These are phyloP conservation scores for Drosophila burlai DNA, from an alignment of 1,140 invertebrate species.

Conservation along the genomic window DNA sequence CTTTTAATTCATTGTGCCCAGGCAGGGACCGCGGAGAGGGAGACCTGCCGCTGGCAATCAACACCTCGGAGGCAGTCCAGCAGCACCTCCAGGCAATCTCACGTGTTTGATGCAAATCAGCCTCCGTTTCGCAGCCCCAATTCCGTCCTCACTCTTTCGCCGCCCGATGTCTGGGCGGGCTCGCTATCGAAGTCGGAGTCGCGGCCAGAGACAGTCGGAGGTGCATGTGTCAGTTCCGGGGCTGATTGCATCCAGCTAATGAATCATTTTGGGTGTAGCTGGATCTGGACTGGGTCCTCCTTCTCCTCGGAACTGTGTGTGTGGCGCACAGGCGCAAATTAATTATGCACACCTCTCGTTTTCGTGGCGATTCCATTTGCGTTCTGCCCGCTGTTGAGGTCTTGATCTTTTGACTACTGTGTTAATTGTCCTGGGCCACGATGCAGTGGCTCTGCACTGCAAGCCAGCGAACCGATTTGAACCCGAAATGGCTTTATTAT, in stretches of 20 bases:
- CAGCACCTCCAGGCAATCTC: conserved; percentile 44
- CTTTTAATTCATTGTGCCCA: conserved; percentile 73
- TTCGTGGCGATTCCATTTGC: conserved; percentile 43
- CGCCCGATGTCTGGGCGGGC: conserved; percentile 42
- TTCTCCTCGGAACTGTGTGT: conserved; percentile 28
- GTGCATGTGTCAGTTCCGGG: conserved; percentile 74
- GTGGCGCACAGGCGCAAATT: conserved; percentile 67
- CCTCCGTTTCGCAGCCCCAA: conserved; percentile 13
- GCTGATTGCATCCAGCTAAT: conserved; percentile 77
- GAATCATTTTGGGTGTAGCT: conserved; percentile 69
- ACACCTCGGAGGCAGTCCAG: conserved; percentile 55
- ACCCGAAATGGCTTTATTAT: conserved; percentile 82
- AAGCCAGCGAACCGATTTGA: conserved; percentile 70
- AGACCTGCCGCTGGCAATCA: conserved; percentile 70
- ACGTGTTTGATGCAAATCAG: conserved; percentile 82
- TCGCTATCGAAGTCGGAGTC: conserved; percentile 35
- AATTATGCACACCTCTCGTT: conserved; percentile 79
- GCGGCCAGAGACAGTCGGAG: conserved; percentile 16
- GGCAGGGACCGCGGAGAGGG: not conserved
- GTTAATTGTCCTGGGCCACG: conserved; percentile 71
- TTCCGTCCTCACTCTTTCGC: conserved; percentile 5
- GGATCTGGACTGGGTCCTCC: conserved; percentile 9
- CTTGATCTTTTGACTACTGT: conserved; percentile 82
- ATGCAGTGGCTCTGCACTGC: conserved; percentile 13
- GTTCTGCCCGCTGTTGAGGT: conserved; percentile 59